These are phyloP conservation scores for Dicaeum eximium DNA, from an alignment of 2,113 vertebrate genomes.

Conservation along the genomic window DNA sequence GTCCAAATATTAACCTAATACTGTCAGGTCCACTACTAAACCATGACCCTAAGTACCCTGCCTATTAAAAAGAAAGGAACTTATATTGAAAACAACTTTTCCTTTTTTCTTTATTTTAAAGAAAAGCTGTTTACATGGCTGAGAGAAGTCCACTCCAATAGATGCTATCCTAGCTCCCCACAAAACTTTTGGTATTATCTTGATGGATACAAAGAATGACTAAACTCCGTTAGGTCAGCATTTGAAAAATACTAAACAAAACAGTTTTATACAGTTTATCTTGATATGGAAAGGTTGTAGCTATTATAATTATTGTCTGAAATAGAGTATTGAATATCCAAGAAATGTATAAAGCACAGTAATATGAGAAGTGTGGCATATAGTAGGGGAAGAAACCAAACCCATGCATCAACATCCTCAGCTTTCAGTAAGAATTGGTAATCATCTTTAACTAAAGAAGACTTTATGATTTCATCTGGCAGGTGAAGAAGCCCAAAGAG, in stretches of 20 bases:
- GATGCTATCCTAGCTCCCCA: neutral
- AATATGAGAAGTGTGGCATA: neutral
- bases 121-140: neutral
- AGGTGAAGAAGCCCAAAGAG: neutral
- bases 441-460: neutral
- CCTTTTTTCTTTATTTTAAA: neutral
- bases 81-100: neutral
- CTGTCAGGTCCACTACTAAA: neutral
- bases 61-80: neutral
- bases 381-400: neutral
- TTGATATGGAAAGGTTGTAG: neutral
- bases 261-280: neutral
- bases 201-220: neutral
- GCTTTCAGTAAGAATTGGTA: neutral
- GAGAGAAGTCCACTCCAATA: neutral
- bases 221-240: neutral
- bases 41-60: accelerated
- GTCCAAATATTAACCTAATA: neutral
- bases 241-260: neutral
- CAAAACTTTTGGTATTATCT: neutral
- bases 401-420: too few relatives aligned
- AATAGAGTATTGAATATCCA: neutral
- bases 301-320: neutral
- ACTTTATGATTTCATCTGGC: neutral
- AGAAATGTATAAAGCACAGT: neutral